phyloP scores from a whole-genome alignment of 2,797 vertebrate species.

The Hafferia zeledoni region DNA sequence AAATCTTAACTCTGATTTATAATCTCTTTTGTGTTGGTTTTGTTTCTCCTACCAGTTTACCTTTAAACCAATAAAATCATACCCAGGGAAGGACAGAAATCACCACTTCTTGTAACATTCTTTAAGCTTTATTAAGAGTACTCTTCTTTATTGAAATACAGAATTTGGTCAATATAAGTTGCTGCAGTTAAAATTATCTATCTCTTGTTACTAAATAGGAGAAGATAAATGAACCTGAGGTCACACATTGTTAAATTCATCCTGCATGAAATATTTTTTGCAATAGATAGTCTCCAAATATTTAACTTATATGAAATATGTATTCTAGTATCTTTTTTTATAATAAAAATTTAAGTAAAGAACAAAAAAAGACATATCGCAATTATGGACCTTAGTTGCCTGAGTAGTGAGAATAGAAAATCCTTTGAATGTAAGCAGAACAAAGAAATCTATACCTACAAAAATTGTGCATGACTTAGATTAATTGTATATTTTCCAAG shows the following conservation, averaged over 20 bases:
- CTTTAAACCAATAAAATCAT: too few relatives aligned
- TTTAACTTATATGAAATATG: slow-evolving; percentile 37
- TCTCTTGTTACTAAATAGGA: not conserved
- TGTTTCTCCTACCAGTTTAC: too few relatives aligned
- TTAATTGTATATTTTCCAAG: slow-evolving; percentile 18
- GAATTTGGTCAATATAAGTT: not conserved
- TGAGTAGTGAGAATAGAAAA: slow-evolving; percentile 8
- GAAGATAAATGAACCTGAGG: slow-evolving; percentile 23
- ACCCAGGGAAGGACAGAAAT: not conserved
- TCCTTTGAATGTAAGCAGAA: slow-evolving; percentile 34
- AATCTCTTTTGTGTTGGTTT: too few relatives aligned
- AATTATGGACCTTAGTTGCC: slow-evolving; percentile 38
- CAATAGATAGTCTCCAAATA: slow-evolving; percentile 38
- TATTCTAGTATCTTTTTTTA: slow-evolving; percentile 6
- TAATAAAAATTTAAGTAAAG: slow-evolving; percentile 36
- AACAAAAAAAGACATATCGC: not conserved
- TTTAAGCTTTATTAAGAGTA: not conserved
- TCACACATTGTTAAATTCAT: slow-evolving; percentile 33
- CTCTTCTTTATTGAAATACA: not conserved
- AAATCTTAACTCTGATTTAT: too few relatives aligned
- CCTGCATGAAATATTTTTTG: slow-evolving; percentile 30
- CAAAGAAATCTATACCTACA: slow-evolving; percentile 29
- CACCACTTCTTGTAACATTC: not conserved
- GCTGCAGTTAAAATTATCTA: not conserved
- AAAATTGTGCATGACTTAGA: slow-evolving; percentile 22